Evolutionary conservation across 2,888 invertebrate genomes (phyloP).

Genomic region (Holacanthella duospinosa): DNA sequence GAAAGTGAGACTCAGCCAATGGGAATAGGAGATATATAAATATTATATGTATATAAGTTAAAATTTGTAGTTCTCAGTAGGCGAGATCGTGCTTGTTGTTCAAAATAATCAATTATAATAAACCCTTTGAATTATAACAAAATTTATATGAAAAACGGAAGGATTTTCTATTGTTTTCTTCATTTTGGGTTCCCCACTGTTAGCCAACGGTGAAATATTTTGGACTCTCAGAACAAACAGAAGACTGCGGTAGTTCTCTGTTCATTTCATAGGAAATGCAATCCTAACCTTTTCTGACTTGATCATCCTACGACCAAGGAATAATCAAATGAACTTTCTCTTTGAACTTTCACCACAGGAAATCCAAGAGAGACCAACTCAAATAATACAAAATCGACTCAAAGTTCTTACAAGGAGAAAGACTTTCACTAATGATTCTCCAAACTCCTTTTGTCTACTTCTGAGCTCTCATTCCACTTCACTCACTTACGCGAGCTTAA

Average conservation of each 20-base stretch:
- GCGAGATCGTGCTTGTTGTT: not conserved
- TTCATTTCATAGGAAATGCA: no score
- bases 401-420: no score
- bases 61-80: no score
- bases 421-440: no score
- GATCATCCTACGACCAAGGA: not conserved
- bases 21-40: not conserved
- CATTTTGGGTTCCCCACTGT: not conserved
- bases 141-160: not conserved
- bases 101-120: conserved; percentile 3
- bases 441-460: no score
- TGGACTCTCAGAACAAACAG: no score
- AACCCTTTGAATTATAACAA: not conserved
- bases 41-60: not conserved
- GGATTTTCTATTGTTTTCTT: not conserved
- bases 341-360: not conserved
- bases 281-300: not conserved
- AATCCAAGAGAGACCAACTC: not conserved
- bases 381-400: no score
- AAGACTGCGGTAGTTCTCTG: no score
- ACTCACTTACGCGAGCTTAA: no score
- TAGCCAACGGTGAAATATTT: no score
- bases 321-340: conserved; percentile 2
- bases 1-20: no score
- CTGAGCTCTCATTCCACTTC: no score